Conservation (phyloP, 2,113 vertebrate genomes). For the Embiotoca jacksoni region DNA sequence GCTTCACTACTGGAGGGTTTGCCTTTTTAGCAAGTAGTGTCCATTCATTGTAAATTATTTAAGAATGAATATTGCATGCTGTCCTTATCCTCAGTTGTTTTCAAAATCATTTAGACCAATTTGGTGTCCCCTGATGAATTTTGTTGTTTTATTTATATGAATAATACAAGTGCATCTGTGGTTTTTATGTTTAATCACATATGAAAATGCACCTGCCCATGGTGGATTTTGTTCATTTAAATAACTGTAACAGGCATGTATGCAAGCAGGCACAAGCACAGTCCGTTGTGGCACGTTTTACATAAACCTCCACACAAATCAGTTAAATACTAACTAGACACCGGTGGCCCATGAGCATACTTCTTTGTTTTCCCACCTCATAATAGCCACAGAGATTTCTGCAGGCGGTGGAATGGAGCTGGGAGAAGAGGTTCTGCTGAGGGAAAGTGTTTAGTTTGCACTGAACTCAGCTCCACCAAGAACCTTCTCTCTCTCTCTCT, state of each 20-base stretch:
- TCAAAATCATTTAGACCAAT: slow-evolving; percentile 18
- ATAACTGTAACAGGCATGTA: slow-evolving; percentile 29
- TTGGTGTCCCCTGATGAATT: slow-evolving; percentile 8
- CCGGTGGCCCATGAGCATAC: slow-evolving; percentile 46
- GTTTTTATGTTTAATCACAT: slow-evolving; percentile 30
- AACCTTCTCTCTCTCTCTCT: slow-evolving; percentile 25
- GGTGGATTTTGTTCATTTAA: slow-evolving; percentile 44
- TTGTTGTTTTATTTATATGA: slow-evolving; percentile 37
- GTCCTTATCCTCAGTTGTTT: background rate
- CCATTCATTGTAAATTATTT: background rate
- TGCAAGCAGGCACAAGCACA: slow-evolving; percentile 25
- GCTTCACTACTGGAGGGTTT: background rate
- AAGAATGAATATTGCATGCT: slow-evolving; percentile 14
- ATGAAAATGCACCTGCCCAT: slow-evolving; percentile 42
- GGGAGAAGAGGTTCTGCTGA: slow-evolving; percentile 44
- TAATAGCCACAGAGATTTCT: slow-evolving; percentile 41
- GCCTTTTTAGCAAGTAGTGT: background rate
- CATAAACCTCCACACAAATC: slow-evolving; percentile 60
- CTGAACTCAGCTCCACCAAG: slow-evolving; percentile 49
- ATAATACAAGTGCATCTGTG: slow-evolving; percentile 35
- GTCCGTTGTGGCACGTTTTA: slow-evolving; percentile 51
- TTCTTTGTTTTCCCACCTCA: slow-evolving; percentile 34
- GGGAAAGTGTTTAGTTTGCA: slow-evolving; percentile 61
- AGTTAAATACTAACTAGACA: slow-evolving; percentile 64
- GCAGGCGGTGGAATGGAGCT: slow-evolving; percentile 35